A percentile compares a stretch with the other conserved stretches of the same genome.
phyloP scores from a whole-genome alignment of 2,888 invertebrate species.

The Pyrrhia umbra region DNA sequence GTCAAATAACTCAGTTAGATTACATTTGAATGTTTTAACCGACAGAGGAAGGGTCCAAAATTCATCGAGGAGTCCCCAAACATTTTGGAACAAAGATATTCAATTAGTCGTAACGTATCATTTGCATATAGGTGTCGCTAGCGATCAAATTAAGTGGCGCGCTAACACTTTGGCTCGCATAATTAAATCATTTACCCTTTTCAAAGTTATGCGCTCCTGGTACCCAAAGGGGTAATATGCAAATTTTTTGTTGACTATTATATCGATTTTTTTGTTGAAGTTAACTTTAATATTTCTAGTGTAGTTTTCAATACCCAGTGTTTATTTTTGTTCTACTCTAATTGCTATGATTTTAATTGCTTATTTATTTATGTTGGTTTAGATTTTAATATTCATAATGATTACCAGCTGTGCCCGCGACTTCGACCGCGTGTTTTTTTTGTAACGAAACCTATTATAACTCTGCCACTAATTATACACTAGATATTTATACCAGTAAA shows the following conservation, averaged over 20 bases:
- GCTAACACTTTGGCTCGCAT: constrained; percentile 81
- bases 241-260: constrained; percentile 47
- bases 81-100: constrained; percentile 84
- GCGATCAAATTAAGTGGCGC: constrained; percentile 87
- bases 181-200: constrained; percentile 85
- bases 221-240: constrained; percentile 60
- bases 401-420: too few species aligned
- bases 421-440: too few species aligned
- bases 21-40: constrained; percentile 65
- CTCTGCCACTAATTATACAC: too few species aligned
- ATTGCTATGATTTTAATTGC: too few species aligned
- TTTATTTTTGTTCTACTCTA: too few species aligned
- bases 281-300: neutral
- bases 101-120: constrained; percentile 86
- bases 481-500: too few species aligned
- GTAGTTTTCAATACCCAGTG: neutral
- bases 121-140: constrained; percentile 89
- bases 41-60: constrained; percentile 70
- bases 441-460: too few species aligned
- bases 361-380: too few species aligned
- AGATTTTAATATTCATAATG: too few species aligned
- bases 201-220: constrained; percentile 70
- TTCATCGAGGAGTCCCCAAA: constrained; percentile 75
- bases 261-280: constrained; percentile 42
- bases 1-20: constrained; percentile 46